Evolutionary conservation across 2,113 vertebrate species (phyloP), one percentile per base, ranked within the genome.

Genomic region (Bungarus multicinctus): DNA sequence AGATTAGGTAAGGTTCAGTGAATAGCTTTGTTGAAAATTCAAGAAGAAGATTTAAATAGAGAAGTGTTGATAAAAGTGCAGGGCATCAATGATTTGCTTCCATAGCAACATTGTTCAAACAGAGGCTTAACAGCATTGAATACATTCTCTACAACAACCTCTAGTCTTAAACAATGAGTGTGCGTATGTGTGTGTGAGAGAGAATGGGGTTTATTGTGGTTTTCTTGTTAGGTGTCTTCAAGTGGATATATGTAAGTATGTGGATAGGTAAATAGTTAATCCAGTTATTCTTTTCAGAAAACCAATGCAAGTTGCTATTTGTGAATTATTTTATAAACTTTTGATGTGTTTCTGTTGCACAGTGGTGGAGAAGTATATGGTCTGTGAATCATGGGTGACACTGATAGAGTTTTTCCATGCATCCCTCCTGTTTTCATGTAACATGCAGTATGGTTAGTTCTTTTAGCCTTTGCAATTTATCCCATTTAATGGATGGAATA

Each of bases 1-100:
- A 95, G 95, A 98, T 98, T 97, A 97, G 97, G 96, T 97, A 96
- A 97, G 97, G 97, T 97, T 98, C 97, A 97, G 18, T 94, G 96
- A 96, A 92, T 96, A 94, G 91, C 95, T 98, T 98, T 98, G 97
- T 97, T 95, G 91, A 94, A 96, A 96, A 97, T 0, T 90, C 58
- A 92, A 96, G 94, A 96, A 96, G 96, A 97, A 96, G 96, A 97
- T 97, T 97, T 96, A 97, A 97, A 97, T 88, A 96, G 96, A 96
- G 95, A 97, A 97, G 90, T 93, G 30, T 91, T 96, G 95, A 93
- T 96, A 97, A 90, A 98, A 95, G 93, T 97, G 93, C 94, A 97
- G 94, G 95, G 93, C 96, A 97, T 97, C 97, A 91, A 89, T 93
- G 94, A 94, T 96, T 95, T 95, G 97, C 98, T 95, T 85, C 97